phyloP scores from a whole-genome alignment of 2,888 invertebrate species.

The Troglohyphantes excavatus region DNA sequence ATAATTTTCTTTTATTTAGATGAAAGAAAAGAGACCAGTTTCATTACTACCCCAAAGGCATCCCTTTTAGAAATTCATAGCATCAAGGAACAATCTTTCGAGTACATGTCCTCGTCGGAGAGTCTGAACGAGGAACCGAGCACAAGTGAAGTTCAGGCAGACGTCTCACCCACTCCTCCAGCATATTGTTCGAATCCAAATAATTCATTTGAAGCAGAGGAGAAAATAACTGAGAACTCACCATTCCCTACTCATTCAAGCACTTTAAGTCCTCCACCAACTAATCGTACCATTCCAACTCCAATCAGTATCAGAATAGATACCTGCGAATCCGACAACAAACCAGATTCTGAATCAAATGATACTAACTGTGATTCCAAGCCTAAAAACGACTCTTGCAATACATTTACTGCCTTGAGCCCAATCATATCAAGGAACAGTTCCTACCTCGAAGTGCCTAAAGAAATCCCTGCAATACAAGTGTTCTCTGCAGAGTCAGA shows the following conservation, averaged over 20 bases:
- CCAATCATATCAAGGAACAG: slow-evolving; percentile 61
- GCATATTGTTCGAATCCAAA: not conserved
- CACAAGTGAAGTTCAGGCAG: slow-evolving; percentile 73
- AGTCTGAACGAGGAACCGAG: slow-evolving; percentile 72
- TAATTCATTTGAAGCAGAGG: slow-evolving; percentile 17
- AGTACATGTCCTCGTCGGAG: slow-evolving; percentile 78
- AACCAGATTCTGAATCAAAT: slow-evolving; percentile 61
- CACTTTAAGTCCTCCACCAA: slow-evolving; percentile 31
- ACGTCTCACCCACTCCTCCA: slow-evolving; percentile 67
- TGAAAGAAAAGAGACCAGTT: slow-evolving; percentile 72
- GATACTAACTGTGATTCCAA: slow-evolving; percentile 67
- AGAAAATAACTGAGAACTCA: slow-evolving; percentile 6
- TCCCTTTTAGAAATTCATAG: slow-evolving; percentile 75
- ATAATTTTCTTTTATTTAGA: too few relatives aligned
- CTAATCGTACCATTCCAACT: slow-evolving; percentile 19
- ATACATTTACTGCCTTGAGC: slow-evolving; percentile 35
- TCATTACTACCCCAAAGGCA: slow-evolving; percentile 68
- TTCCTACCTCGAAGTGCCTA: slow-evolving; percentile 79
- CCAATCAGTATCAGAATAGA: slow-evolving; percentile 61
- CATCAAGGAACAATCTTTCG: slow-evolving; percentile 78
- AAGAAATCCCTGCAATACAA: slow-evolving; percentile 70
- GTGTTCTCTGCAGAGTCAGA: slow-evolving; percentile 69
- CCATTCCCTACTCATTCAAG: slow-evolving; percentile 11
- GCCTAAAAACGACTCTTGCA: slow-evolving; percentile 33
- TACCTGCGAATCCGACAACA: slow-evolving; percentile 61